phyloP scores from a whole-genome alignment of 2,113 vertebrate genomes.

The Microcebus jonahi region DNA sequence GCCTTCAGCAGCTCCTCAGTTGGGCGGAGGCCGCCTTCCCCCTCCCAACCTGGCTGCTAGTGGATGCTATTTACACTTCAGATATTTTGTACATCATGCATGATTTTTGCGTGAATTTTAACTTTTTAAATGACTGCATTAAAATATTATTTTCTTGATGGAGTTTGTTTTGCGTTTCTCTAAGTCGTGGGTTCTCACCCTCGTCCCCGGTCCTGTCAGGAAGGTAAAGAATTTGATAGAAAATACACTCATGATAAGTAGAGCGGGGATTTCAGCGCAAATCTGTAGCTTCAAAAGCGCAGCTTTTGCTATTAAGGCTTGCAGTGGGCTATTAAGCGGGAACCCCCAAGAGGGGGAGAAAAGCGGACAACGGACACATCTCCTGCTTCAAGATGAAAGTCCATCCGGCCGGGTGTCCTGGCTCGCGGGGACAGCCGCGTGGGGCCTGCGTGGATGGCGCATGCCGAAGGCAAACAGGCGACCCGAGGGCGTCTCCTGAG shows the following conservation, averaged over 20 bases:
- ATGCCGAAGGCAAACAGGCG: too few relatives aligned
- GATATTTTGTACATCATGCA: background rate
- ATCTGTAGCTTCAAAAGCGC: background rate
- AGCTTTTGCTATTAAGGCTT: rapidly evolving
- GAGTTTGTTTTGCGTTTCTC: background rate
- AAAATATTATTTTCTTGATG: background rate
- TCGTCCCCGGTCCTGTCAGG: background rate
- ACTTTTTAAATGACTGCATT: background rate
- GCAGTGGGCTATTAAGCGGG: too few relatives aligned
- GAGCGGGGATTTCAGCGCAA: rapidly evolving
- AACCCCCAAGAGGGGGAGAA: too few relatives aligned
- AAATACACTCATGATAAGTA: background rate
- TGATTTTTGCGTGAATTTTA: background rate
- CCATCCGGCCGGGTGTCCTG: too few relatives aligned
- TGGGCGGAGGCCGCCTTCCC: rapidly evolving
- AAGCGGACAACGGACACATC: rapidly evolving
- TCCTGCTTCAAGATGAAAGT: background rate
- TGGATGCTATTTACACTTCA: background rate
- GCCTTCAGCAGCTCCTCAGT: background rate
- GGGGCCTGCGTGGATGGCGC: too few relatives aligned
- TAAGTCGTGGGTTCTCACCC: background rate
- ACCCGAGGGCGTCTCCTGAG: background rate
- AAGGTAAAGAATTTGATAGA: background rate
- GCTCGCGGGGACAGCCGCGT: too few relatives aligned
- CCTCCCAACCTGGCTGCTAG: background rate